Percentiles rank a stretch among this genome's conserved stretches.
These are phyloP conservation scores for Pelodytes ibericus DNA, from an alignment of 2,797 vertebrate genomes.

Conservation along the genomic window DNA sequence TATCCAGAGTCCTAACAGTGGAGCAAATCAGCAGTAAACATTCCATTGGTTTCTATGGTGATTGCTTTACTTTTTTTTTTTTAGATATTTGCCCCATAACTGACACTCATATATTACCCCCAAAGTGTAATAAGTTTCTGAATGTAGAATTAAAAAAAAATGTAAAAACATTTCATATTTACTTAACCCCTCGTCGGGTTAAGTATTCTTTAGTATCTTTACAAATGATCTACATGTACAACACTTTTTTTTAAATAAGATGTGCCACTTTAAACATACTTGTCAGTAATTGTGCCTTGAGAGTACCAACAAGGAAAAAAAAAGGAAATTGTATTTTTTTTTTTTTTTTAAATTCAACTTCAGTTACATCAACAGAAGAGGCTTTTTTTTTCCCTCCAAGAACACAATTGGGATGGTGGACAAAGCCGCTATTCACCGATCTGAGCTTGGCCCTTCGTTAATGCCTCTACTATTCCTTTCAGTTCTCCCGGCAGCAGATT, in stretches of 20 bases:
- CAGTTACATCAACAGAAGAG: slow-evolving; percentile 14
- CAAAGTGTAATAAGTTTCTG: no score
- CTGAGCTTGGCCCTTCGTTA: slow-evolving; percentile 29
- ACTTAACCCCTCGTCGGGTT: no score
- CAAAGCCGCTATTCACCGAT: slow-evolving; percentile 41
- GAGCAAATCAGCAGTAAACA: no score
- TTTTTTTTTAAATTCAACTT: not conserved
- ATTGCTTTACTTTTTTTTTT: no score
- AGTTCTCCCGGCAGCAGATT: slow-evolving; percentile 40
- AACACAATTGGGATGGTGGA: slow-evolving; percentile 23
- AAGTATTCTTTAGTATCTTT: slow-evolving; percentile 61
- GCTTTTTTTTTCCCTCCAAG: slow-evolving; percentile 37
- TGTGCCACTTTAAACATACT: not conserved
- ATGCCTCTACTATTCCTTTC: slow-evolving; percentile 34
- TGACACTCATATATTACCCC: no score
- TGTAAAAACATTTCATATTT: no score
- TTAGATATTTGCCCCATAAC: no score
- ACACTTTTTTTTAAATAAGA: no score
- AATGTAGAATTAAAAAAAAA: no score
- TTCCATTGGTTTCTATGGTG: no score
- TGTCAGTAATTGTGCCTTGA: not conserved
- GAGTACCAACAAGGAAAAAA: not conserved
- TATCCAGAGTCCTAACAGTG: no score
- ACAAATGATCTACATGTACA: no score
- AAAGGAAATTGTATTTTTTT: slow-evolving; percentile 3